Base-by-base conservation (phyloP, 1,140 invertebrate genomes). In the Drosophila sturtevanti region DNA sequence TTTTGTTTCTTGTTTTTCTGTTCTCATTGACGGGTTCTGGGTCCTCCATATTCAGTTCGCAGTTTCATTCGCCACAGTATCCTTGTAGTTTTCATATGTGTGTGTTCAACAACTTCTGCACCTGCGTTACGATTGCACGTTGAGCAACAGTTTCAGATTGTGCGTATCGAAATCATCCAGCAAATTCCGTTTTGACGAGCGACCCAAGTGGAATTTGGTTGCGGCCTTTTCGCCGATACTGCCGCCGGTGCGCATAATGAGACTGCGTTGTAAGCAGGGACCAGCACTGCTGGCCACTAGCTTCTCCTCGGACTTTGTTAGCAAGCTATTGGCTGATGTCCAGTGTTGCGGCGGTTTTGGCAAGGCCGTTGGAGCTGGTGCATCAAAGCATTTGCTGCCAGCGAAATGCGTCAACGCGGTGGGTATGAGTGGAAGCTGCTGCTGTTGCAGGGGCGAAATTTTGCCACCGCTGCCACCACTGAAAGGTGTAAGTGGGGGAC, bases 301-400 rank as follows among this genome's bases (percentile, higher is more conserved):
- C 44, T 89, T 89, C 37, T 89, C 84, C 64, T 89, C 89, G 18
- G 79, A 79, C 61, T 87, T 84, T 52, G 77, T 54, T 12, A 89
- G 67, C 14, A 60, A 18, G 21, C 54, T 35, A 27, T 27, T 60
- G 1, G 41, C 18, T 10, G 41, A 48, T 11, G 92, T 94, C 94
- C 94, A 95, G 79, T 94, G 94, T 61, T 92, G 82, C 27, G 94
- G 94, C 56, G 94, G 94, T 81, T 93, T 93, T 63, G 94, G 94
- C 71, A 95, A 85, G 65, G 93, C 93, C 54, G 94, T 93, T 35
- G 94, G 93, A 68, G 94, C 92, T 54, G 94, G 94, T 63, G 94
- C 93, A 66, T 94, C 94, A 59, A 93, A 94, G 78, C 94, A 94
- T 77, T 94, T 94, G 63, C 94, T 94, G 64, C 94, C 94, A 71